Percentiles rank a stretch among this genome's conserved stretches.
phyloP scores from a whole-genome alignment of 2,888 invertebrate genomes.

The Luperina nickerlii region DNA sequence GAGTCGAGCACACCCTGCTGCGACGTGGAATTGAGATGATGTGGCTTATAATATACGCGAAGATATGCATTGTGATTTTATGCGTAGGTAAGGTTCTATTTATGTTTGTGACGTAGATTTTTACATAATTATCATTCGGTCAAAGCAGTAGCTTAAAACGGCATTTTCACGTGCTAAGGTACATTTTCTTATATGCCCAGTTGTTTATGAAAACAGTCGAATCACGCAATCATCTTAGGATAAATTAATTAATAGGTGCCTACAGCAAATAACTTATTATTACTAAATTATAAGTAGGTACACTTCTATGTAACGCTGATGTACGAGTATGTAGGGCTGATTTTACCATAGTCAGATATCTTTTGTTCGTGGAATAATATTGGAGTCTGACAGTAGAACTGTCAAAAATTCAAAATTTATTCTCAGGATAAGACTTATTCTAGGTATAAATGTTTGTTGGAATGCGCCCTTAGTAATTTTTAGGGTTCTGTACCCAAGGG shows the following conservation, averaged over 20 bases:
- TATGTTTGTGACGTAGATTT: neutral
- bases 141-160: neutral
- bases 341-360: too few species aligned
- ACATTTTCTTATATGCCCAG: neutral
- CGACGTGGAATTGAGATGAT: conserved; percentile 32
- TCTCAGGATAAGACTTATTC: too few species aligned
- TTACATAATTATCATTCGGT: neutral
- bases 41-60: conserved; percentile 25
- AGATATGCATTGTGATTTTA: conserved; percentile 11
- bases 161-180: neutral
- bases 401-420: too few species aligned
- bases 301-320: too few species aligned
- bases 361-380: too few species aligned
- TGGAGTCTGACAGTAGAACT: too few species aligned
- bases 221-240: neutral
- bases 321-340: too few species aligned
- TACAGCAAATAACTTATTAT: neutral
- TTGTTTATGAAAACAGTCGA: neutral
- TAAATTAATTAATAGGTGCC: too few species aligned
- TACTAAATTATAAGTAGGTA: neutral
- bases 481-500: too few species aligned
- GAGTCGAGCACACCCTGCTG: conserved; percentile 46
- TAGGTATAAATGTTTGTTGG: too few species aligned
- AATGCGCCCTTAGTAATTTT: too few species aligned
- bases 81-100: neutral